Percentiles rank a stretch among this genome's conserved stretches.
Evolutionary conservation across 37 sponge, comb jelly and placozoan species (phyloP).

Genomic region (Halichondria panicea): DNA sequence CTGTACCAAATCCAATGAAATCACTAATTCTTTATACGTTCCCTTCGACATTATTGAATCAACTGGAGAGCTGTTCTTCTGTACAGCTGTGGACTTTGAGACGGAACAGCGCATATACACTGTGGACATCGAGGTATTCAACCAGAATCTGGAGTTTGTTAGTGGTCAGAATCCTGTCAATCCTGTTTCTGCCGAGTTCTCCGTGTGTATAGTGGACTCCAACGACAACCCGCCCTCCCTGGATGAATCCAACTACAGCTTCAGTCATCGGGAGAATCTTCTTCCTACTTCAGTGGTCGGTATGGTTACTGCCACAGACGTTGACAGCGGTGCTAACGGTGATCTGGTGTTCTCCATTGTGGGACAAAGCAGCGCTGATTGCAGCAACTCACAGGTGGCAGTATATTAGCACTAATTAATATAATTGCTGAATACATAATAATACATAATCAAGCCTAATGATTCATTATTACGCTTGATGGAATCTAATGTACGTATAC

Average conservation of each 20-base stretch:
- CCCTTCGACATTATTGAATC: slow-evolving; percentile 17
- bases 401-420: too few species aligned
- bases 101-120: not conserved
- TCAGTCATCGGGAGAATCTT: slow-evolving; percentile 29
- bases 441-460: too few species aligned
- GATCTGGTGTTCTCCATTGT: slow-evolving; percentile 30
- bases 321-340: slow-evolving; percentile 49
- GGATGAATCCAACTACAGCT: slow-evolving; percentile 13
- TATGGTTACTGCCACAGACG: slow-evolving; percentile 36
- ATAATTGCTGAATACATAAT: too few species aligned
- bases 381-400: too few species aligned
- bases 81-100: slow-evolving; percentile 38
- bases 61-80: slow-evolving; percentile 48
- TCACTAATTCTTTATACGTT: slow-evolving; percentile 2
- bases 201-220: slow-evolving; percentile 49
- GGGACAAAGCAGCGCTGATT: too few species aligned
- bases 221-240: slow-evolving; percentile 60
- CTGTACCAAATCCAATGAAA: slow-evolving; percentile 5
- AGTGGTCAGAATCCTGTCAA: not conserved
- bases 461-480: too few species aligned
- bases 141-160: not conserved
- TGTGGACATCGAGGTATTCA: not conserved
- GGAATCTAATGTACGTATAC: not conserved
- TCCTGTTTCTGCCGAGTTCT: not conserved
- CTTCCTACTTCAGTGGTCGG: slow-evolving; percentile 5